Evolutionary conservation across 2,888 invertebrate species (phyloP).

Genomic region (Sarcophaga variegata): DNA sequence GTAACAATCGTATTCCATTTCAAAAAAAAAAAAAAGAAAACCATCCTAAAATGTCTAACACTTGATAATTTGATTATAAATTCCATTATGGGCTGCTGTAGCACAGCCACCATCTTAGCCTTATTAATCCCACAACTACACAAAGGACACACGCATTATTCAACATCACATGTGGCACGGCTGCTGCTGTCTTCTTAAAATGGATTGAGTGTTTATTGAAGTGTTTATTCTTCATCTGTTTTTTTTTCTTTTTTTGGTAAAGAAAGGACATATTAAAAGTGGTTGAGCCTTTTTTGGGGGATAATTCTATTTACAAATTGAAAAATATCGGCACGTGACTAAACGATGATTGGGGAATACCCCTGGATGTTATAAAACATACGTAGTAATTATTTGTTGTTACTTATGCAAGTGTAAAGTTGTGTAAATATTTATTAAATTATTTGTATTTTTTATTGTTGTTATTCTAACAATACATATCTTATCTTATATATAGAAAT

Average conservation of each 20-base stretch:
- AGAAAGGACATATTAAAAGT: not conserved
- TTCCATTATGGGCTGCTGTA: slow-evolving; percentile 27
- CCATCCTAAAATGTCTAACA: not conserved
- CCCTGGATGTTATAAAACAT: not conserved
- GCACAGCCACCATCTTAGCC: slow-evolving; percentile 21
- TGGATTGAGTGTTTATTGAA: slow-evolving; percentile 14
- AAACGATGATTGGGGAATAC: slow-evolving; percentile 44
- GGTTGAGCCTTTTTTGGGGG: slow-evolving; percentile 16
- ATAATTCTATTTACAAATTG: slow-evolving; percentile 52
- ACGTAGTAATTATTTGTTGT: slow-evolving; percentile 19
- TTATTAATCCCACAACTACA: slow-evolving; percentile 9
- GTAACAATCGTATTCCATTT: slow-evolving; percentile 35
- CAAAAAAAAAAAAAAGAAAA: slow-evolving; percentile 8
- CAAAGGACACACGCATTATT: slow-evolving; percentile 15
- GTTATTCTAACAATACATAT: not conserved
- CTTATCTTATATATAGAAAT: too few species aligned
- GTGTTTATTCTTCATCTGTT: slow-evolving; percentile 31
- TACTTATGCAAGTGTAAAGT: slow-evolving; percentile 26
- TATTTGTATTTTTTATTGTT: not conserved
- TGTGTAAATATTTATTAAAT: slow-evolving; percentile 31
- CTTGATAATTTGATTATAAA: slow-evolving; percentile 42
- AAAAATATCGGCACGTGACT: slow-evolving; percentile 63
- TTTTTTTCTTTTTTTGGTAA: not conserved
- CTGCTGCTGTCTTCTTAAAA: not conserved
- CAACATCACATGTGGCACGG: slow-evolving; percentile 3